These are phyloP conservation scores for Taphrorychus bicolor DNA, from an alignment of 2,888 invertebrate genomes.

Conservation along the genomic window DNA sequence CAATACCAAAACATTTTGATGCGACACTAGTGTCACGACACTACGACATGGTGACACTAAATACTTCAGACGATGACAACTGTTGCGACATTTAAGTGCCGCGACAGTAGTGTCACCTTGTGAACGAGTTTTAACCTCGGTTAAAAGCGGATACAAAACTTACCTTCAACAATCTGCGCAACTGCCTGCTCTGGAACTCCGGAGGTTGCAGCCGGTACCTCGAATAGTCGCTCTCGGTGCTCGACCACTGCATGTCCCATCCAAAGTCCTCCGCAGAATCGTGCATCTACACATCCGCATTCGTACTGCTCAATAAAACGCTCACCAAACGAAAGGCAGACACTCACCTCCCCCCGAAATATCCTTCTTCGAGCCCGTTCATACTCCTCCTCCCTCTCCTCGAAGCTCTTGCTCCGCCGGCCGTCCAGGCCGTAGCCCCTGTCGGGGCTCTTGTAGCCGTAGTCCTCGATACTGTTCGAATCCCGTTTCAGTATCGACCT, in stretches of 20 bases:
- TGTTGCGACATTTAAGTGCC: too few species aligned
- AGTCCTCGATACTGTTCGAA: constrained; percentile 80
- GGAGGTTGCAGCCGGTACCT: constrained; percentile 61
- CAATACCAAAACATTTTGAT: too few species aligned
- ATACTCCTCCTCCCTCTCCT: constrained; percentile 91
- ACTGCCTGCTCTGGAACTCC: constrained; percentile 60
- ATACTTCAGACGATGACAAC: too few species aligned
- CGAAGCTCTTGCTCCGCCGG: constrained; percentile 82
- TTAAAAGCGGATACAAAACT: too few species aligned
- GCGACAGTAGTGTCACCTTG: too few species aligned
- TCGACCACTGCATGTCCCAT: constrained; percentile 63
- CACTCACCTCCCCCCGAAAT: constrained; percentile 68
- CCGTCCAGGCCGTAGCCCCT: constrained; percentile 68
- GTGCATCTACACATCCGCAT: constrained; percentile 52
- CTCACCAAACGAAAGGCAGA: too few species aligned
- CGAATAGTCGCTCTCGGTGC: constrained; percentile 63
- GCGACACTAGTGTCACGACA: too few species aligned
- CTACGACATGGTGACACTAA: too few species aligned
- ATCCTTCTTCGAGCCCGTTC: constrained; percentile 85
- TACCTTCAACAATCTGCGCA: constrained; percentile 63
- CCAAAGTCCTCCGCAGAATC: constrained; percentile 62
- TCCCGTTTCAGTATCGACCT: constrained; percentile 85
- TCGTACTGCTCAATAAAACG: too few species aligned
- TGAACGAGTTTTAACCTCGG: not conserved
- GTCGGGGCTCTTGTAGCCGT: constrained; percentile 67